Base-by-base conservation (phyloP, 2,113 vertebrate species). In the Oxyruncus cristatus region DNA sequence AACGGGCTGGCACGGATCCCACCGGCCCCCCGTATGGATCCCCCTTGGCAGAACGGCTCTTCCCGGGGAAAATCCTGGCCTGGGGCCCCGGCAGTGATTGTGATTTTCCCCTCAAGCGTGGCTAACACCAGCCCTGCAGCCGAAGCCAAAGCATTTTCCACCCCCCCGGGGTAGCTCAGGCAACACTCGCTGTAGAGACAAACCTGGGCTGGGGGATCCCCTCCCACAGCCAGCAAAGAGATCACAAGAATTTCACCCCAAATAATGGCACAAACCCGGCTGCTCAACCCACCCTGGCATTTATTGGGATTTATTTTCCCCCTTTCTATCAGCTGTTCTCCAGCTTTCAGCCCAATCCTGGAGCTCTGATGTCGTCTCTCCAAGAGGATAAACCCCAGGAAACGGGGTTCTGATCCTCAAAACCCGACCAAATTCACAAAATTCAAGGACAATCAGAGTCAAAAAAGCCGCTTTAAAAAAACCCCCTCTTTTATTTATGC, bases 21-120 rank as follows among this genome's bases (percentile, higher is more conserved):
- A 32, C 33, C 4, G 0, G 6, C 24, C 47, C 32, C 24, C 18
- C 68, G 1, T 3, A 15, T 1, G 6, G 56, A n/a, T 42, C 71
- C 63, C 81, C 41, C n/a, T 15, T 0, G 67, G 62, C 50, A 86
- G 27, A 27, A 61, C 27, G 0, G 41, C 26, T 88, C 33, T 6
- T 30, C 39, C 62, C 2, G 2, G 58, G 41, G 20, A 58, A n/a
- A 32, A n/a, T 12, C 47, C 75, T 62, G 75, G 89, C 75, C 3
- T 3, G 47, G 41, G 89, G 83, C 86, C 91, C 56, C n/a, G 24
- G 81, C 81, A 14, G 46, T 3, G 37, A 95, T 96, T 95, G 95
- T 96, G 88, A 39, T 93, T 96, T 93, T 93, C 90, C 71, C 89
- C 70, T 96, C 89, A 87, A 96, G 95, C 95, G 90, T 97, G 90